Evolutionary conservation across 2,888 invertebrate species (phyloP).

Genomic region (Drosophila pseudotalamancana): DNA sequence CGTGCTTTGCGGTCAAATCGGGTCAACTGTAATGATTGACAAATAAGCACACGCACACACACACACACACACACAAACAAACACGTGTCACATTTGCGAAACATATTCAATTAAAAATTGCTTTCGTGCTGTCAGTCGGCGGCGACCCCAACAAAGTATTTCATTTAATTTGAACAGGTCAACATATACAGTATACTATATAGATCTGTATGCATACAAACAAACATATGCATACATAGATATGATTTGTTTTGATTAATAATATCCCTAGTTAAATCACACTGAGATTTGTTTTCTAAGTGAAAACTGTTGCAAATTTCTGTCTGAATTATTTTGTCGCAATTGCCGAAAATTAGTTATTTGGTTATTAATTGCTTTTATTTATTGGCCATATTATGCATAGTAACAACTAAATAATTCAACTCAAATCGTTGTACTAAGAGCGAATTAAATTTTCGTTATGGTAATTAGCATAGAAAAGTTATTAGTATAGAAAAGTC

Average conservation of each 20-base stretch:
- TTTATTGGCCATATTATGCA: too few species aligned
- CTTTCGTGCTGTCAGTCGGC: not conserved
- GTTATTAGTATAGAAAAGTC: too few species aligned
- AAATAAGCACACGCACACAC: slow-evolving; percentile 8
- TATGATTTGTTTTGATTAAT: not conserved
- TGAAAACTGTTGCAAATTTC: too few species aligned
- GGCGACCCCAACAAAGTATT: slow-evolving; percentile 2
- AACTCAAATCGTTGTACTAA: too few species aligned
- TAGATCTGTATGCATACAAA: not conserved
- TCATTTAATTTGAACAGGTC: not conserved
- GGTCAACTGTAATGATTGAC: slow-evolving; percentile 42
- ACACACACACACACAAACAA: not conserved
- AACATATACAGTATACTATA: not conserved
- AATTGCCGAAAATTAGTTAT: too few species aligned
- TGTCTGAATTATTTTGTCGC: too few species aligned
- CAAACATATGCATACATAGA: too few species aligned
- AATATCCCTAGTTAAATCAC: not conserved
- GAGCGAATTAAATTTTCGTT: too few species aligned
- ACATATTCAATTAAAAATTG: slow-evolving; percentile 10
- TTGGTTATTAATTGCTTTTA: too few species aligned
- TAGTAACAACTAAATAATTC: too few species aligned
- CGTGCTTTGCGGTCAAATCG: slow-evolving; percentile 22
- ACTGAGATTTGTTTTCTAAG: too few species aligned
- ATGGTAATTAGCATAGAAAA: too few species aligned
- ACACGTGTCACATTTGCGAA: not conserved